These are phyloP conservation scores for Dicentrarchus labrax DNA, from an alignment of 2,113 vertebrate species.

Conservation along the genomic window DNA sequence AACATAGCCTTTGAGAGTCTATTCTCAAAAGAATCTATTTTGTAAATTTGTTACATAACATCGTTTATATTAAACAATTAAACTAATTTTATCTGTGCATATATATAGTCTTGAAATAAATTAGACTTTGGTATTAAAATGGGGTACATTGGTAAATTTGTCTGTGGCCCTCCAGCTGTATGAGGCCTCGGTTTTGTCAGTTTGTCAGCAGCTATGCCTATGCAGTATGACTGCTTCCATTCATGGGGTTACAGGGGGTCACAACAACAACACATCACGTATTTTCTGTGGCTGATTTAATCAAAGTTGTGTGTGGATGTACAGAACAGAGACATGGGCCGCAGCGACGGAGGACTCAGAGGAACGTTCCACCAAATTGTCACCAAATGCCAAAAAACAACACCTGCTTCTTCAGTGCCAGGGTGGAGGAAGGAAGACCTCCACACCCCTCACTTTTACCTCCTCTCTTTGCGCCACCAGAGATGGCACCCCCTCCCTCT, in stretches of 20 bases:
- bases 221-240: neutral
- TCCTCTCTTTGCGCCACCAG: neutral
- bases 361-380: neutral
- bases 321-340: neutral
- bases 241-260: conserved; percentile 12
- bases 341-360: neutral
- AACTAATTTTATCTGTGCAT: too few relatives aligned
- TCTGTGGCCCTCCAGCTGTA: neutral
- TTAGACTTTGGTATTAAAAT: neutral
- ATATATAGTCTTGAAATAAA: neutral
- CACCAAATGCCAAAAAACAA: neutral
- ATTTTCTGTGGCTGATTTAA: neutral
- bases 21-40: too few relatives aligned
- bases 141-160: neutral
- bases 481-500: conserved; percentile 17
- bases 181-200: neutral
- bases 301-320: neutral
- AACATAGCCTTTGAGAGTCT: too few relatives aligned
- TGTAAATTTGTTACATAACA: too few relatives aligned
- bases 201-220: conserved; percentile 1
- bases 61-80: too few relatives aligned
- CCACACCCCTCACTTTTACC: neutral
- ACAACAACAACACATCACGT: neutral
- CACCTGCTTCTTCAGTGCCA: conserved; percentile 11
- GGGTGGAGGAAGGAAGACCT: conserved; percentile 9